phyloP scores from a whole-genome alignment of 2,797 vertebrate genomes.

The Acipenser oxyrinchus region DNA sequence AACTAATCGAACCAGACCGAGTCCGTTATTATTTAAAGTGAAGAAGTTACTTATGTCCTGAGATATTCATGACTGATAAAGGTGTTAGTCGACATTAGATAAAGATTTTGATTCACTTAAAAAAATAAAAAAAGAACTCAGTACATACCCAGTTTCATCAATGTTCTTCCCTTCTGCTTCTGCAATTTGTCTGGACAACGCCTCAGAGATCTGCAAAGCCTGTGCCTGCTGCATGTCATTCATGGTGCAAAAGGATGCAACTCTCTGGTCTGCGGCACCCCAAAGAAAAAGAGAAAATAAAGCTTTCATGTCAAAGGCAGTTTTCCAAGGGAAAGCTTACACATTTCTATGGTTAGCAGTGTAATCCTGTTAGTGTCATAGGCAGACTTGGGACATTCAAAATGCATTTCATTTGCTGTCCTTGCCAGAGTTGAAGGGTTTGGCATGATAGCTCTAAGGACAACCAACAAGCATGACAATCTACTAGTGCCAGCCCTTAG shows the following conservation, averaged over 20 bases:
- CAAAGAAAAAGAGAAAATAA: conserved; percentile 8
- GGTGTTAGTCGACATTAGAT: too few species aligned
- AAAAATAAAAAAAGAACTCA: too few species aligned
- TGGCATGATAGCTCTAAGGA: conserved; percentile 26
- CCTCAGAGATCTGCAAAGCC: conserved; percentile 70
- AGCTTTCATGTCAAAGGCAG: conserved; percentile 10
- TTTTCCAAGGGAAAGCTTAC: conserved; percentile 13
- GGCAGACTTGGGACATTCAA: conserved; percentile 7
- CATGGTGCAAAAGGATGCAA: conserved; percentile 87
- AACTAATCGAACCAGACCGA: too few species aligned
- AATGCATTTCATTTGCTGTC: conserved; percentile 12
- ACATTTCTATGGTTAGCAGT: conserved; percentile 19
- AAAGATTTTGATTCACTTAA: too few species aligned
- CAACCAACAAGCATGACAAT: conserved; percentile 28
- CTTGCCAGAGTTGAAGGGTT: conserved; percentile 13
- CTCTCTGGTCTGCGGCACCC: conserved; percentile 75
- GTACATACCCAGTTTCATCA: conserved; percentile 65
- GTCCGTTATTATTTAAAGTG: too few species aligned
- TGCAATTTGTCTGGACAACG: conserved; percentile 70
- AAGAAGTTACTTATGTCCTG: too few species aligned
- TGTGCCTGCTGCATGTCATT: conserved; percentile 79
- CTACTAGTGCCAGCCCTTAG: conserved; percentile 19
- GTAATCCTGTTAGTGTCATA: conserved; percentile 21
- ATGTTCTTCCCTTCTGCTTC: conserved; percentile 68
- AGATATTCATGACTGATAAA: too few species aligned